These are phyloP conservation scores for Procambarus virginalis DNA, from an alignment of 1,140 invertebrate genomes.

Conservation along the genomic window DNA sequence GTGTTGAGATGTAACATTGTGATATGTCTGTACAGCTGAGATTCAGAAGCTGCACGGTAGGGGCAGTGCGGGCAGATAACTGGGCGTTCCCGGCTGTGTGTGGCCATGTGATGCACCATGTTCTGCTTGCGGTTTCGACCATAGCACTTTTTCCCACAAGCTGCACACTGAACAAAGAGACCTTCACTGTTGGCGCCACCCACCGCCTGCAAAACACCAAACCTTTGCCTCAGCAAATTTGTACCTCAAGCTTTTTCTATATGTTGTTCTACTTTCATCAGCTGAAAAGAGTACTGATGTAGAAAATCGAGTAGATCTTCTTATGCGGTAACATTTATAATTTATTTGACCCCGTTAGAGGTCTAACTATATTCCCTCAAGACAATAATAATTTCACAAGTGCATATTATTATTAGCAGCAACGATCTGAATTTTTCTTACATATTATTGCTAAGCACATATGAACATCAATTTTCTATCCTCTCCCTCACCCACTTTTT, in stretches of 20 bases:
- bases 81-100: constrained; percentile 67
- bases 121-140: constrained; percentile 70
- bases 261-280: constrained; percentile 5
- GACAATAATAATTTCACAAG: not conserved
- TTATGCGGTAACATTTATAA: not conserved
- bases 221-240: constrained; percentile 60
- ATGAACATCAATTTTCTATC: not conserved
- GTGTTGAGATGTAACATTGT: constrained; percentile 66
- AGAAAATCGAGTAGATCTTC: not conserved
- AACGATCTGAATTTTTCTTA: not conserved
- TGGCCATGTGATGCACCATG: constrained; percentile 69
- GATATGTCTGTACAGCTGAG: constrained; percentile 68
- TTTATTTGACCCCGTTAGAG: not conserved
- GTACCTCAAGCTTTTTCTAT: constrained; percentile 1
- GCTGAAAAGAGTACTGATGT: not conserved
- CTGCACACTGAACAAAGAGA: constrained; percentile 67
- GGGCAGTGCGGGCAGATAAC: constrained; percentile 66
- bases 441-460: not conserved
- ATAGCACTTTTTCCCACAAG: constrained; percentile 70
- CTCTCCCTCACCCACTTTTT: not conserved
- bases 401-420: not conserved
- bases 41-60: constrained; percentile 63
- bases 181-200: constrained; percentile 46
- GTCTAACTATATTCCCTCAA: constrained; percentile 2
- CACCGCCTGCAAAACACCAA: constrained; percentile 68